Conservation (phyloP, 2,113 vertebrate genomes). For the Conger conger region DNA sequence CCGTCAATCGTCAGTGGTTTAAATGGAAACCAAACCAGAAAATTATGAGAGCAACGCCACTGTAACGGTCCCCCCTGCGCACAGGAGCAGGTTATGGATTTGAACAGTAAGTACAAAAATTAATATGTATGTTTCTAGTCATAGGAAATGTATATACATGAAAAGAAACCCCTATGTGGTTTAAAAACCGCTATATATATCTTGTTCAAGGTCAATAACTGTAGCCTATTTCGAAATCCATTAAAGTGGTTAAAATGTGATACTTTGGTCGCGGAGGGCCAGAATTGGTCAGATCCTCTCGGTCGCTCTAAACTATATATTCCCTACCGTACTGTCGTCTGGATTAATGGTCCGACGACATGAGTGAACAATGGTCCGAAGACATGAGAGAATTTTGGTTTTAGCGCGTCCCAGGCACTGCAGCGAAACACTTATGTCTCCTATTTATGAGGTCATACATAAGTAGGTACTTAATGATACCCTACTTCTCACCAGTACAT, state of each 20-base stretch:
- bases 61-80: constrained; percentile 33
- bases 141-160: background rate
- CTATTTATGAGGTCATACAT: background rate
- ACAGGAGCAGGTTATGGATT: constrained; percentile 50
- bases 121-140: background rate
- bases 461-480: too few species aligned
- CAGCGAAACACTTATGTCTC: too few species aligned
- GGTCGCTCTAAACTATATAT: background rate
- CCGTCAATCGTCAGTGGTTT: background rate
- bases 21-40: constrained; percentile 11
- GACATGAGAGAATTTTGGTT: background rate
- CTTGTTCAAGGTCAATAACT: background rate
- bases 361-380: background rate
- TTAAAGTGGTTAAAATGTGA: background rate
- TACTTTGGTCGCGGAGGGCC: background rate
- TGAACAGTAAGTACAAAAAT: constrained; percentile 52
- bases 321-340: background rate
- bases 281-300: background rate
- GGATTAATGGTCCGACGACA: background rate
- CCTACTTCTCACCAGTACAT: too few species aligned
- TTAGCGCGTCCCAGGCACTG: too few species aligned
- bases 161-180: background rate
- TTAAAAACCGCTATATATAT: background rate
- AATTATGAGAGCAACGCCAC: constrained; percentile 15
- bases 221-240: background rate